Conservation (phyloP, 1,140 invertebrate species). For the Calycopis cecrops region DNA sequence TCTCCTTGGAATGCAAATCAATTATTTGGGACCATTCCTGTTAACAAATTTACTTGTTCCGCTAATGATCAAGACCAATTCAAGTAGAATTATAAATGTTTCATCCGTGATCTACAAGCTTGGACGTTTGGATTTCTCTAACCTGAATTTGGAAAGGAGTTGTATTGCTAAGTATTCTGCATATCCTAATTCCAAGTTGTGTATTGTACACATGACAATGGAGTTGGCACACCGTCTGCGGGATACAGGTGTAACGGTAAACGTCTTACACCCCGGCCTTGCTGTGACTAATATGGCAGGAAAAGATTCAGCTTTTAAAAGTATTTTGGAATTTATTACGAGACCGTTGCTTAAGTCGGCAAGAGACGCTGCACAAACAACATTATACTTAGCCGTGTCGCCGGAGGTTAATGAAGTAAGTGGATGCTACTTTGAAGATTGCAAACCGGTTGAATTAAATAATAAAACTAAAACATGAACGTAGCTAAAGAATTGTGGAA, state of each 20-base stretch:
- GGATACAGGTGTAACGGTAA: constrained; percentile 84
- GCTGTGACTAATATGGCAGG: constrained; percentile 34
- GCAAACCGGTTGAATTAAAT: constrained; percentile 42
- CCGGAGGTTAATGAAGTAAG: constrained; percentile 70
- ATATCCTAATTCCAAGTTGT: constrained; percentile 83
- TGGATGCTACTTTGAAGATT: constrained; percentile 78
- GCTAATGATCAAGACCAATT: constrained; percentile 83
- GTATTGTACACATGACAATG: constrained; percentile 87
- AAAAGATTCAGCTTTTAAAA: constrained; percentile 12
- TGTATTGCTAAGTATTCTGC: not conserved
- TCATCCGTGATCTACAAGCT: constrained; percentile 85
- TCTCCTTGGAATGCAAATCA: constrained; percentile 89
- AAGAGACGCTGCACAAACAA: constrained; percentile 76
- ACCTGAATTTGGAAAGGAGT: constrained; percentile 78
- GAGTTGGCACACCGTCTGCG: constrained; percentile 85
- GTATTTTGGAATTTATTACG: no score
- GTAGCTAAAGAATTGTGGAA: constrained; percentile 64
- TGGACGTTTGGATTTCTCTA: constrained; percentile 82
- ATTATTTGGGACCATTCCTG: constrained; percentile 91
- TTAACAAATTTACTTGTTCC: constrained; percentile 83
- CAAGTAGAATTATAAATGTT: constrained; percentile 89
- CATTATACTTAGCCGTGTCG: constrained; percentile 75
- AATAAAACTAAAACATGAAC: constrained; percentile 41
- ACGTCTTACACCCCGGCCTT: constrained; percentile 87
- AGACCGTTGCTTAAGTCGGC: no score